Evolutionary conservation across 2,797 vertebrate genomes (phyloP).

Genomic region (Anolis apletophallus): DNA sequence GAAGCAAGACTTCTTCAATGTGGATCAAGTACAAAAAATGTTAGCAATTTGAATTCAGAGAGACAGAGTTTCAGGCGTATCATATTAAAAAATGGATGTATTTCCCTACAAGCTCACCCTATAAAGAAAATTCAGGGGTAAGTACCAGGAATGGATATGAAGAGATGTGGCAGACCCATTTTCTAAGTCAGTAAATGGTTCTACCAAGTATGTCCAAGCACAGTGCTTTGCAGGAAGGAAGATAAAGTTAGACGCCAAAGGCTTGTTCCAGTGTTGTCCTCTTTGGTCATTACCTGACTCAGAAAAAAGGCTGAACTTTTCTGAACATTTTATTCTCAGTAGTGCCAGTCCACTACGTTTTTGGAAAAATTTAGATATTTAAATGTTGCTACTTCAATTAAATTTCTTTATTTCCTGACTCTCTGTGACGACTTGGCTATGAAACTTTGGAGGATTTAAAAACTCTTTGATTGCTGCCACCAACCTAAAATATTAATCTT

Average conservation of each 20-base stretch:
- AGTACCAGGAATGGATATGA: neutral
- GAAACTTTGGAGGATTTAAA: too few relatives aligned
- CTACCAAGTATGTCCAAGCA: neutral
- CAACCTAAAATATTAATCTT: too few relatives aligned
- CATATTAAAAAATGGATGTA: neutral
- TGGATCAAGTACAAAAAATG: neutral
- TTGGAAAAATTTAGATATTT: too few relatives aligned
- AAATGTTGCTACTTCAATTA: too few relatives aligned
- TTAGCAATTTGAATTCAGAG: neutral
- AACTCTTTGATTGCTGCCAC: too few relatives aligned
- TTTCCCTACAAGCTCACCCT: neutral
- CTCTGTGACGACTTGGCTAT: too few relatives aligned
- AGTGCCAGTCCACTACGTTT: too few relatives aligned
- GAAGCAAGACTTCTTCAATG: neutral
- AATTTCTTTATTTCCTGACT: too few relatives aligned
- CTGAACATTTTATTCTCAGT: too few relatives aligned
- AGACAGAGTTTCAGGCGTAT: neutral
- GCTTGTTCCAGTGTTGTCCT: neutral
- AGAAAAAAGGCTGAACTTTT: neutral
- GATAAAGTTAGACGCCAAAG: neutral
- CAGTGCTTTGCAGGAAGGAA: neutral
- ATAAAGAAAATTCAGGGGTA: neutral
- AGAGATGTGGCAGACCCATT: neutral
- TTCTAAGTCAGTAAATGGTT: neutral
- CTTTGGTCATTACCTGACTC: neutral